Evolutionary conservation across 2,113 vertebrate genomes (phyloP).

Genomic region (Epinephelus fuscoguttatus): DNA sequence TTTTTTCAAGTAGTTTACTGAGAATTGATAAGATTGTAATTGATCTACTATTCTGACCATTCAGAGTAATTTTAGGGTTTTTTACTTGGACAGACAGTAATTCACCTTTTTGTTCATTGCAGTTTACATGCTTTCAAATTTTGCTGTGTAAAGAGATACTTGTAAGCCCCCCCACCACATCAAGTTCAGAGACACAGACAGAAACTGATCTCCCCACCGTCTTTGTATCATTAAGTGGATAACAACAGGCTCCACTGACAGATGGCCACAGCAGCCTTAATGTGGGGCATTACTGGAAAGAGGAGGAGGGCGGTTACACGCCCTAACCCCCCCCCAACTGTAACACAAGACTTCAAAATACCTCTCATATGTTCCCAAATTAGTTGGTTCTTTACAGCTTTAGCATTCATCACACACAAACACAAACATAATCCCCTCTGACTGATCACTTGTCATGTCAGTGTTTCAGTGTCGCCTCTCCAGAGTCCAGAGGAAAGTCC

Average conservation of each 20-base stretch:
- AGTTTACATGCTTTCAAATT: too few relatives aligned
- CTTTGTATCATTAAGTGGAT: constrained; percentile 4
- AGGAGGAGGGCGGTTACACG: background rate
- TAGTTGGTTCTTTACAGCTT: constrained; percentile 16
- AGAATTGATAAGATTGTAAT: too few relatives aligned
- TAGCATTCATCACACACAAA: background rate
- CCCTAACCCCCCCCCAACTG: background rate
- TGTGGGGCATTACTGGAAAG: constrained; percentile 28
- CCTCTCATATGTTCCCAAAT: constrained; percentile 3
- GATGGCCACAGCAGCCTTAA: constrained; percentile 53
- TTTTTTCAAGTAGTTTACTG: too few relatives aligned
- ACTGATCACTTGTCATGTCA: constrained; percentile 21
- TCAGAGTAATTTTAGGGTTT: too few relatives aligned
- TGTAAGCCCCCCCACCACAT: background rate
- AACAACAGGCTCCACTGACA: constrained; percentile 50
- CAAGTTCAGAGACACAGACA: constrained; percentile 8
- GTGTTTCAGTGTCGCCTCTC: background rate
- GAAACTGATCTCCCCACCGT: background rate
- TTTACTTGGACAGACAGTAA: too few relatives aligned
- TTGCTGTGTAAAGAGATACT: background rate
- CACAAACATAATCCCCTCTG: constrained; percentile 4
- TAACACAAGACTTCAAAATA: constrained; percentile 26
- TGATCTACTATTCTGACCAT: too few relatives aligned
- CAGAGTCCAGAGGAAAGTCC: constrained; percentile 18
- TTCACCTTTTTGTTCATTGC: too few relatives aligned